Conservation (phyloP, 2,113 vertebrate species). For the Piprites chloris region DNA sequence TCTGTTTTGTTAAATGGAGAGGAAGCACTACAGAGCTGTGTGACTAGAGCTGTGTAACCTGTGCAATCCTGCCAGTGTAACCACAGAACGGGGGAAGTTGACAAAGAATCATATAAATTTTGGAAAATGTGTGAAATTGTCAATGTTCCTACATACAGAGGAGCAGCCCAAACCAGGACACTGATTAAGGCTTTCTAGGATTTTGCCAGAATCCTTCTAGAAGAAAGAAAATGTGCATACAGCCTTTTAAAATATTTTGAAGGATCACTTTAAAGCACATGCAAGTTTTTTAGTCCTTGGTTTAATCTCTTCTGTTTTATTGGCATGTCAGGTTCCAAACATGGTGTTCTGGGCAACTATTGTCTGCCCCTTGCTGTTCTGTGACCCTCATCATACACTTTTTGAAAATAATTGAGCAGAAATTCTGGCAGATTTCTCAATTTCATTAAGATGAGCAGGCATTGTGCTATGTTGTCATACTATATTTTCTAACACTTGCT, state of each 20-base stretch:
- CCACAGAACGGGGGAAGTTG: neutral
- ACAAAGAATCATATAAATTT: neutral
- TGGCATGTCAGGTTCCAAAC: neutral
- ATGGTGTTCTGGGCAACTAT: rapidly evolving
- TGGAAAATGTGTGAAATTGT: neutral
- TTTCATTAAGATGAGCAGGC: neutral
- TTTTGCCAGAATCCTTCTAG: neutral
- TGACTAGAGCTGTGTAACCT: neutral
- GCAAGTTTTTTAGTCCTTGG: neutral
- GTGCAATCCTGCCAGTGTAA: neutral
- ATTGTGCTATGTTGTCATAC: neutral
- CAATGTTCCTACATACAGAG: neutral
- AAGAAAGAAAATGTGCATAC: neutral
- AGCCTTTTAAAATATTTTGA: neutral
- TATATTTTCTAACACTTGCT: neutral
- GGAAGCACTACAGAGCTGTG: neutral
- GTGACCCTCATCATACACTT: neutral
- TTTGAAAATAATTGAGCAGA: neutral
- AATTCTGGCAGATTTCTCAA: neutral
- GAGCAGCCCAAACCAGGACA: neutral
- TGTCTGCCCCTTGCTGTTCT: neutral
- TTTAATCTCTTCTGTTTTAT: neutral
- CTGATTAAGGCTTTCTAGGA: neutral
- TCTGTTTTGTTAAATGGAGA: neutral
- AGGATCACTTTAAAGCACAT: neutral